phyloP scores from a whole-genome alignment of 2,888 invertebrate species.

The Myathropa florea region DNA sequence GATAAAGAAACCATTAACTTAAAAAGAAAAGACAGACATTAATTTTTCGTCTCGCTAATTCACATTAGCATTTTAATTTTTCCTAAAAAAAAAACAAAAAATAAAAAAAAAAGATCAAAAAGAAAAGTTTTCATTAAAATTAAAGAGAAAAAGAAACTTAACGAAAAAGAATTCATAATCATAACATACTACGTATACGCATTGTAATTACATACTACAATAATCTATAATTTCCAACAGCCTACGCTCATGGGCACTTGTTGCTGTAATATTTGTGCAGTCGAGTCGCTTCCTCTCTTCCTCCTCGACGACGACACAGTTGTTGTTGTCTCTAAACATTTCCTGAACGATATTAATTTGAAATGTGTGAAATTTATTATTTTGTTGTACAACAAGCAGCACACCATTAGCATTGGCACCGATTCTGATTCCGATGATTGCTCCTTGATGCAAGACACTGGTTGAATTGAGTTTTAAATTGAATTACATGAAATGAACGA shows the following conservation, averaged over 20 bases:
- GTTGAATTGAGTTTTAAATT: constrained; percentile 71
- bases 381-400: constrained; percentile 65
- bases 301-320: constrained; percentile 67
- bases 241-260: constrained; percentile 74
- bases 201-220: constrained; percentile 71
- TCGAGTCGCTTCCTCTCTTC: constrained; percentile 72
- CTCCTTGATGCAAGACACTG: background rate
- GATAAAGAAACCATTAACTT: constrained; percentile 44
- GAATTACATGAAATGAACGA: constrained; percentile 75
- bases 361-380: constrained; percentile 69
- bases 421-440: constrained; percentile 18
- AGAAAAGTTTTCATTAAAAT: constrained; percentile 9
- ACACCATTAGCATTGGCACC: constrained; percentile 32
- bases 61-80: constrained; percentile 20
- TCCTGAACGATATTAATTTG: constrained; percentile 67
- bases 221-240: constrained; percentile 73
- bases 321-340: constrained; percentile 66
- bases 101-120: background rate
- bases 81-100: constrained; percentile 17
- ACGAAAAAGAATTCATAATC: constrained; percentile 57
- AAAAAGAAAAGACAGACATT: constrained; percentile 38
- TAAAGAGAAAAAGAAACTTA: constrained; percentile 36
- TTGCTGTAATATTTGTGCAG: constrained; percentile 74
- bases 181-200: constrained; percentile 44
- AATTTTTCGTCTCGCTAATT: constrained; percentile 34